Evolutionary conservation across 2,888 invertebrate genomes (phyloP), one percentile per base, ranked within the genome.

Genomic region (Mylabris sibirica): DNA sequence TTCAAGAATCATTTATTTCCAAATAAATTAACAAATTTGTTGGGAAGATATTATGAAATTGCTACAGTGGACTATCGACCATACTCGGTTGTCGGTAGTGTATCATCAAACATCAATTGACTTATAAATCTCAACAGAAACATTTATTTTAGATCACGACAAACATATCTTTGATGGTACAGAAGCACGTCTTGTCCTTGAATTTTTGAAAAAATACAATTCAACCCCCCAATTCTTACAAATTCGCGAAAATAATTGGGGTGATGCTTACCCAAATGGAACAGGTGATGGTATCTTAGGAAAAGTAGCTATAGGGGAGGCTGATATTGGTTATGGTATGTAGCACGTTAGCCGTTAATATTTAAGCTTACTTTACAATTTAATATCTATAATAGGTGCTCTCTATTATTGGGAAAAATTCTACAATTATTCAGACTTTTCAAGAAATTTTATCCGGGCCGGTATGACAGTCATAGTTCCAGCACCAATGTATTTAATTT

Each of bases 401-500:
- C 75, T 89, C 0, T 88, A 90, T 78, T 87, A 88, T 9, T 89
- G 90, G 90, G 87, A 86, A 74, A 87, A 89, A 68, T 89, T 87
- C 75, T 91, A 87, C 78, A 76, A 81, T 64, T 87, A 85, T 68
- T 77, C 91, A 77, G 91, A 91, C 75, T 87, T 90, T 77, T 88
- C 91, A 0, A 85, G 86, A 73, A 86, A 89, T 24, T 83, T 85
- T 63, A 86, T 89, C 35, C 84, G 90, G 69, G 88, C 90, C 34
- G 90, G 88, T 20, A 84, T 91, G n/a, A 90, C 90, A 0, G 89
- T 89, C 74, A 81, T 91, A 65, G 89, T 89, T 12, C 91, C 91
- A n/a, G 87, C 88, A 63, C 91, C 91, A 0, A 85, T 84, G 89
- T 87, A 79, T 17, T n/a, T n/a, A n/a, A n/a, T n/a, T n/a, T n/a